phyloP scores from a whole-genome alignment of 2,797 vertebrate species.

The Triplophysa bombifrons region DNA sequence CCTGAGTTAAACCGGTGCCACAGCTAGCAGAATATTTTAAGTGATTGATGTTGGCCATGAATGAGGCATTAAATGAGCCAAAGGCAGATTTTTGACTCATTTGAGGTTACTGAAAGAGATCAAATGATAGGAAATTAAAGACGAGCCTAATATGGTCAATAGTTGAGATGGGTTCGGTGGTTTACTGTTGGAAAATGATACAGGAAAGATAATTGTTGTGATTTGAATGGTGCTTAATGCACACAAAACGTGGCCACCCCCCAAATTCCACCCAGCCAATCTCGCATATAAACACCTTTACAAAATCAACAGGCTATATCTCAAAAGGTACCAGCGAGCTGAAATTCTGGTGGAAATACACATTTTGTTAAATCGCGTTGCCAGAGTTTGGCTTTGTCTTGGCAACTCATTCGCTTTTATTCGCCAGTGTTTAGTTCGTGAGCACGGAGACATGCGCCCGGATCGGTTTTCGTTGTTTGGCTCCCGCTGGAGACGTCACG shows the following conservation, averaged over 20 bases:
- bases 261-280: no score
- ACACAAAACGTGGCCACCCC: no score
- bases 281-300: neutral
- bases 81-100: neutral
- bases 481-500: conserved; percentile 82
- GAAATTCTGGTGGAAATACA: neutral
- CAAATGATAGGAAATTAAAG: neutral
- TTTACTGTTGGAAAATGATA: neutral
- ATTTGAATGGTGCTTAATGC: neutral
- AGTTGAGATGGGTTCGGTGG: conserved; percentile 1
- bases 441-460: conserved; percentile 68
- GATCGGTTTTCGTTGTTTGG: conserved; percentile 78
- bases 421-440: conserved; percentile 63
- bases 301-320: neutral
- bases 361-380: conserved; percentile 8
- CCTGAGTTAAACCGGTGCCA: conserved; percentile 31
- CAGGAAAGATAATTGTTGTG: neutral
- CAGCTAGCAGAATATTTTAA: neutral
- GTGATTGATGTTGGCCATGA: conserved; percentile 25
- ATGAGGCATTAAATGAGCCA: conserved; percentile 2
- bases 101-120: neutral
- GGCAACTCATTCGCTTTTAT: conserved; percentile 21
- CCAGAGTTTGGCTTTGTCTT: conserved; percentile 35
- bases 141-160: neutral
- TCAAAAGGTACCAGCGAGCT: neutral